These are phyloP conservation scores for Hyphantria cunea DNA, from an alignment of 1,140 invertebrate species.

Conservation along the genomic window DNA sequence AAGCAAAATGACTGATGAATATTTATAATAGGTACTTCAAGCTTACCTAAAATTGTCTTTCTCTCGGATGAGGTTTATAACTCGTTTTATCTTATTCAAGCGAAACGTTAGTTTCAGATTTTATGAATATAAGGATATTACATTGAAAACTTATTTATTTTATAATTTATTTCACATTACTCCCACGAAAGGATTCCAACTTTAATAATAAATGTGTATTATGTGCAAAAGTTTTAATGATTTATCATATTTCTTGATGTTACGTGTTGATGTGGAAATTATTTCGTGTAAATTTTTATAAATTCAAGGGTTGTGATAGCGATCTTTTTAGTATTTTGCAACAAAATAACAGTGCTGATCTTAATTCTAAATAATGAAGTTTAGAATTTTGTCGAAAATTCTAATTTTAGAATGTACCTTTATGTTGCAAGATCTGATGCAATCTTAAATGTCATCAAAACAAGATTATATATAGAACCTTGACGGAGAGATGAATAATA, in stretches of 20 bases:
- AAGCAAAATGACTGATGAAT: constrained; percentile 33
- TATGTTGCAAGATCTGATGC: too few species aligned
- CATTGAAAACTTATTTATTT: constrained; percentile 12
- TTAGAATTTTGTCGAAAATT: too few species aligned
- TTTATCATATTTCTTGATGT: constrained; percentile 3
- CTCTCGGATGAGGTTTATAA: constrained; percentile 25
- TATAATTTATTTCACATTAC: neutral
- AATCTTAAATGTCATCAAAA: constrained; percentile 21
- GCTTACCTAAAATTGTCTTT: constrained; percentile 21
- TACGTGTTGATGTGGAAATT: too few species aligned
- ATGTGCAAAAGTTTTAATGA: neutral
- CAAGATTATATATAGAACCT: too few species aligned
- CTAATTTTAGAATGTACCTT: too few species aligned
- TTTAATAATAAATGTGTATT: constrained; percentile 10
- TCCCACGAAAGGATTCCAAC: neutral
- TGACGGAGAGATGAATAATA: constrained; percentile 10
- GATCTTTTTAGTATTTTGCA: too few species aligned
- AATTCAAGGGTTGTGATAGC: too few species aligned
- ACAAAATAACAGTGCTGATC: too few species aligned
- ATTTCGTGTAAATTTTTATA: too few species aligned
- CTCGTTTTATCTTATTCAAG: constrained; percentile 30
- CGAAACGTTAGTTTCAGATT: constrained; percentile 14
- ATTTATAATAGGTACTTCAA: constrained; percentile 36
- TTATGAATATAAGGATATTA: constrained; percentile 19
- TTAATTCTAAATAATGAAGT: too few species aligned